Base-by-base conservation (phyloP, 1,140 invertebrate species). In the Euura saliciscinereae region DNA sequence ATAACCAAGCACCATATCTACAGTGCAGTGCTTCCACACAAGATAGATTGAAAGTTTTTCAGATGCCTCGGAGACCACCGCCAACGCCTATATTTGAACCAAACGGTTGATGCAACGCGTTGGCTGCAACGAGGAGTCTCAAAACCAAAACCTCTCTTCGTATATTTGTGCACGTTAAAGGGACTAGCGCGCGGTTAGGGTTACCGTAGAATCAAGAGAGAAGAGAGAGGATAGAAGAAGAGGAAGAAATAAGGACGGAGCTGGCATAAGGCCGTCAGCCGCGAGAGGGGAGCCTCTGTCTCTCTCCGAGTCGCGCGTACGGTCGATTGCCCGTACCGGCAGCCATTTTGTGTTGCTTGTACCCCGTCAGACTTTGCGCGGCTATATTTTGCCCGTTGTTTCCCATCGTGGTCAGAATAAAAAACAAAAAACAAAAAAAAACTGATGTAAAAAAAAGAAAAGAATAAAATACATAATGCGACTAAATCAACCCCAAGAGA, bases 301-400 rank as follows among this genome's bases (percentile, higher is more conserved):
- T 68, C 66, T 45, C 76, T 76, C 78, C 70, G 66, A 68, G 51
- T 59, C 73, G 78, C 75, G 82, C 79, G 77, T 76, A 79, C 82
- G 83, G 82, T 84, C 83, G 84, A 84, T 84, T 82, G 82, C 75
- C 79, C 75, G 76, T 76, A 76, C 73, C 74, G 80, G 80, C 82
- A 81, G 83, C 84, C 84, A 85, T 85, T 84, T 85, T 85, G 84
- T 81, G 80, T 80, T 73, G 78, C 76, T 73, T 77, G 80, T 75
- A 78, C 13, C 51, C 13, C 8, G 51, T 59, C 8, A 59, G 51
- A 4, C 51, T 59, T 59, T 59, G 51, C 51, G 51, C 8, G 51
- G 51, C 51, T 59, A 59, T 59, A 59, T 59, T 59, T 59, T 59
- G 51, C 51, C 51, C 51, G 51, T 59, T 59, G 10, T n/a, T 59